Conservation (phyloP, 2,888 invertebrate species). For the Oligia fasciuncula region DNA sequence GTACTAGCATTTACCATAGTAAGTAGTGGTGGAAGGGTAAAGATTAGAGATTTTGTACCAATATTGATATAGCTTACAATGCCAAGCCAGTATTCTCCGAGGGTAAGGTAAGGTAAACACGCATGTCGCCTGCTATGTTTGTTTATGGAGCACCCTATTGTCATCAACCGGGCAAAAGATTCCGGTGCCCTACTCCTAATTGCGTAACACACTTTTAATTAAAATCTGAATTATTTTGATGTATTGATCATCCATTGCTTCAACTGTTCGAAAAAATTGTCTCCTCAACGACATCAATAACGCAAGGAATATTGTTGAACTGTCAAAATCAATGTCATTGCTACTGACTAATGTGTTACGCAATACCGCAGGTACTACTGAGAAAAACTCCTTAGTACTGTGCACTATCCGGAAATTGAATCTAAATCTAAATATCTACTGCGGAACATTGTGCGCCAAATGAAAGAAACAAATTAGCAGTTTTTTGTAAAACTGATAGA, state of each 20-base stretch:
- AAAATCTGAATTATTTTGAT: no score
- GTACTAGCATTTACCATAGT: conserved; percentile 4
- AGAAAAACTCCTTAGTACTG: not conserved
- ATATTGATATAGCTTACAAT: not conserved
- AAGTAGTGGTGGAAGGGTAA: not conserved
- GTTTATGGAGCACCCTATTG: no score
- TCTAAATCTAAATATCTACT: no score
- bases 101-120: no score
- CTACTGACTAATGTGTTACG: no score
- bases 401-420: not conserved
- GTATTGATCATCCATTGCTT: not conserved
- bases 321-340: not conserved
- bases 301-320: not conserved
- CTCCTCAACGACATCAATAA: not conserved
- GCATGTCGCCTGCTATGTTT: not conserved
- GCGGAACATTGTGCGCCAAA: not conserved
- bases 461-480: not conserved
- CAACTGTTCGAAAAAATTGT: not conserved
- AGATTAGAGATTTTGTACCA: not conserved
- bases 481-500: not conserved
- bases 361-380: not conserved
- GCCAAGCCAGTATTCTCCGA: no score
- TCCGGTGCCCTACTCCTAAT: no score
- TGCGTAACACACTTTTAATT: no score
- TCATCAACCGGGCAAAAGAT: no score